Evolutionary conservation across 2,797 vertebrate genomes (phyloP), one percentile per base, ranked within the genome.

Genomic region (Fundulus diaphanus): DNA sequence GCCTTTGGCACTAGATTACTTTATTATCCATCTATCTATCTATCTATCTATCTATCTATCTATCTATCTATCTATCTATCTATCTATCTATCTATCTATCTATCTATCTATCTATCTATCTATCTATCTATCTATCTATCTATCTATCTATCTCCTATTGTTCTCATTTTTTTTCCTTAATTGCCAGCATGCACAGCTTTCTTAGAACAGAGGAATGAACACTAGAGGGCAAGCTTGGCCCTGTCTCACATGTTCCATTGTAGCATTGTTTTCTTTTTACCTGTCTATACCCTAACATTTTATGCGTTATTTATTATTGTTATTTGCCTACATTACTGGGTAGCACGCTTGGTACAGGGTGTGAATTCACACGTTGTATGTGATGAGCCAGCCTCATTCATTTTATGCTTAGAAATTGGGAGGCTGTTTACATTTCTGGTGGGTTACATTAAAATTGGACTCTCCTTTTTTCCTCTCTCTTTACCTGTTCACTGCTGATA

Each of bases 211-310:
- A 9, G 16, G 7, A 73, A 74, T 92, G 89, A 94, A 88, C 95
- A 96, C 95, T 94, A 95, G 95, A 92, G 94, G 95, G 95, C 95
- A 94, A 87, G 77, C 94, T 94, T 94, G 89, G 92, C 91, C 94
- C 92, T 95, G 85, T 78, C 74, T 87, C 84, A 49, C 76, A 40
- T 73, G 33, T 52, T 79, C 83, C 77, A 68, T 2, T 76, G 81
- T 80, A 88, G 73, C 78, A 80, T 68, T 71, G 51, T 77, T 63
- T 74, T 29, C 68, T 73, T 48, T 68, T 42, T 78, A 40, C 72
- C 79, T 72, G 52, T 73, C 65, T 74, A 76, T 70, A 61, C 46
- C 82, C 76, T 54, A 77, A 71, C 80, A 74, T 31, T 73, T n/a
- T n/a, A n/a, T n/a, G n/a, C n/a, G n/a, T n/a, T n/a, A n/a, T n/a